Percentiles rank a stretch among this genome's conserved stretches.
These are phyloP conservation scores for Apocheima hispidaria DNA, from an alignment of 2,888 invertebrate species.

Conservation along the genomic window DNA sequence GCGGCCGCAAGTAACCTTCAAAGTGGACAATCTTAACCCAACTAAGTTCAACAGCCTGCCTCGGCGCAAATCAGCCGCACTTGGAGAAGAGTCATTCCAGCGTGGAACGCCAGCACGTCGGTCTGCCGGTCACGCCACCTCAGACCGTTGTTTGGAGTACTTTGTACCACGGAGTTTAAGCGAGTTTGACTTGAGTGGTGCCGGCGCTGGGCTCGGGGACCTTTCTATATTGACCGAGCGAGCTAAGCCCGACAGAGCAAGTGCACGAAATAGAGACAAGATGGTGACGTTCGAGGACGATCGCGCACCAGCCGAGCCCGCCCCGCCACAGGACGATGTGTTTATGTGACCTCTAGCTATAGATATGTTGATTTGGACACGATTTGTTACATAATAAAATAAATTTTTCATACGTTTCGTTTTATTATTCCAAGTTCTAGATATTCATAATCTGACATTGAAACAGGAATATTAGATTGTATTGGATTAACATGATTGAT, in stretches of 20 bases:
- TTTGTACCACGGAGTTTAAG: slow-evolving; percentile 94
- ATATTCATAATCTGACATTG: slow-evolving; percentile 20
- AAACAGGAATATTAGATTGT: slow-evolving; percentile 32
- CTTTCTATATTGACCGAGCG: slow-evolving; percentile 48
- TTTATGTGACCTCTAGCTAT: slow-evolving; percentile 89
- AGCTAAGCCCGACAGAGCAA: slow-evolving; percentile 59
- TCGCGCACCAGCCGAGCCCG: slow-evolving; percentile 68
- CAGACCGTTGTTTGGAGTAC: slow-evolving; percentile 90
- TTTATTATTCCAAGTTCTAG: slow-evolving; percentile 34
- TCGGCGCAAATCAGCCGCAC: slow-evolving; percentile 72
- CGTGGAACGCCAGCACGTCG: slow-evolving; percentile 35
- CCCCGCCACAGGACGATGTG: slow-evolving; percentile 87
- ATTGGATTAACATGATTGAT: slow-evolving; percentile 40
- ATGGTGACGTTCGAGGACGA: slow-evolving; percentile 94
- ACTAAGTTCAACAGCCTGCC: slow-evolving; percentile 87
- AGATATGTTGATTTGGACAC: slow-evolving; percentile 60
- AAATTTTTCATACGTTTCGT: slow-evolving; percentile 48
- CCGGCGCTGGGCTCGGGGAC: slow-evolving; percentile 66
- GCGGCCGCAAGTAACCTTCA: slow-evolving; percentile 70
- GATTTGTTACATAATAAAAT: slow-evolving; percentile 73
- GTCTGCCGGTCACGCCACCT: slow-evolving; percentile 69
- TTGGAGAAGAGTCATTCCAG: slow-evolving; percentile 82
- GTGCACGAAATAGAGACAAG: slow-evolving; percentile 87
- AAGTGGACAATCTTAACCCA: slow-evolving; percentile 73
- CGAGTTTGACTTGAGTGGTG: slow-evolving; percentile 91